phyloP scores from a whole-genome alignment of 2,888 invertebrate genomes.

The Andricus curvator region DNA sequence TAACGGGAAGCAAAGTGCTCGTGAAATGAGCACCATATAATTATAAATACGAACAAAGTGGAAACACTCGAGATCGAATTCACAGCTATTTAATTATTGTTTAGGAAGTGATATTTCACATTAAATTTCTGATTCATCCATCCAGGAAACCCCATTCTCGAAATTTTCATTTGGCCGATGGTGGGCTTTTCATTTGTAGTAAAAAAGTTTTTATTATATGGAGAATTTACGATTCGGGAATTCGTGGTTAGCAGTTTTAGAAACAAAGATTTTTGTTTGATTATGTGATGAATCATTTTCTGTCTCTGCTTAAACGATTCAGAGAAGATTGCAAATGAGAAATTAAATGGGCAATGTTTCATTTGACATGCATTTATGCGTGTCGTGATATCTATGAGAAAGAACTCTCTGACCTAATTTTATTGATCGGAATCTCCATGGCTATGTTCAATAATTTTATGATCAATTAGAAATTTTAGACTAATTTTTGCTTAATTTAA shows the following conservation, averaged over 20 bases:
- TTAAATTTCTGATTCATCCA: neutral
- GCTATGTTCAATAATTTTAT: neutral
- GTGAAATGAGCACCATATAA: too few relatives aligned
- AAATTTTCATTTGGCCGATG: neutral
- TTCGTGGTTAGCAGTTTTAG: neutral
- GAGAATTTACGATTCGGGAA: neutral
- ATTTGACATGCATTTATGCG: slow-evolving; percentile 15
- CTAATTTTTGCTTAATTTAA: neutral
- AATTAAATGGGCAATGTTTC: slow-evolving; percentile 9
- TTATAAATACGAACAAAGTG: too few relatives aligned
- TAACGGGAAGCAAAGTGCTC: too few relatives aligned
- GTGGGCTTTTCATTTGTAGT: neutral
- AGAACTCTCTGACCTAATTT: slow-evolving; percentile 36
- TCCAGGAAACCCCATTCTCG: neutral
- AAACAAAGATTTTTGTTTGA: neutral
- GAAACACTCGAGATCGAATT: too few relatives aligned
- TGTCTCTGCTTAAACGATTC: neutral
- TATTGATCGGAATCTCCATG: neutral
- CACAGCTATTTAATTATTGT: too few relatives aligned
- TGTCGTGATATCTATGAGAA: neutral
- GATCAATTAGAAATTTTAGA: neutral
- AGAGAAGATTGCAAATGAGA: neutral
- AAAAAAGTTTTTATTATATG: neutral
- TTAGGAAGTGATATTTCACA: too few relatives aligned
- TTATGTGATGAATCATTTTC: neutral